Base-by-base conservation (phyloP, 2,888 invertebrate genomes). In the Synergus laeviventris region DNA sequence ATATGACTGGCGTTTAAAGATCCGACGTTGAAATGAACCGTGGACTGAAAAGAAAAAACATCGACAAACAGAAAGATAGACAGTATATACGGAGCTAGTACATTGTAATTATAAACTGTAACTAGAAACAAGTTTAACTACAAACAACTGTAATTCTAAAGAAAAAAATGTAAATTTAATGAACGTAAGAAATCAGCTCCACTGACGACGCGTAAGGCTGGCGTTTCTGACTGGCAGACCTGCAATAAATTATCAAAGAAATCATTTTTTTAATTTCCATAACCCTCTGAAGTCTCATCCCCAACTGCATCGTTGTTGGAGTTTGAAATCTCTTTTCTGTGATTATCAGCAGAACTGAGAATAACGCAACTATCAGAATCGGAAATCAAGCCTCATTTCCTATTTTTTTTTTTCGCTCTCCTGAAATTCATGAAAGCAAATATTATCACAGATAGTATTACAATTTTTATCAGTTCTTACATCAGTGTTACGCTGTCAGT, bases 231-330 rank as follows among this genome's bases (percentile, higher is more conserved):
- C 73, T 38, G 42, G 60, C 59, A 73, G 75, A 85, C 80, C 85
- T 85, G 83, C 78, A 84, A 85, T 82, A 83, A 80, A 79, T 78
- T 84, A 76, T 80, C 39, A 80, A 80, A 81, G 42, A 82, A 82
- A 82, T 82, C 77, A 81, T 75, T 76, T 74, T 80, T 74, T 76
- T 74, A 64, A 77, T 14, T 39, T 31, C 54, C 42, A 66, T 74
- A 36, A 66, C n/a, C 66, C 21, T 45, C 39, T 31, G 14, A n/a
- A 45, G 18, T 62, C 56, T 66, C 61, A 56, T 77, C 60, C 38
- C 18, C 11, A n/a, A n/a, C 70, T 18, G n/a, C 45, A n/a, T 54
- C 70, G 14, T 24, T 12, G 18, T 45, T 70, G 49, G n/a, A 36
- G 42, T n/a, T 39, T 12, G 11, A n/a, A 70, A 49, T 54, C 36